Evolutionary conservation across 2,888 invertebrate species (phyloP), one percentile per base, ranked within the genome.

Genomic region (Eupithecia inturbata): DNA sequence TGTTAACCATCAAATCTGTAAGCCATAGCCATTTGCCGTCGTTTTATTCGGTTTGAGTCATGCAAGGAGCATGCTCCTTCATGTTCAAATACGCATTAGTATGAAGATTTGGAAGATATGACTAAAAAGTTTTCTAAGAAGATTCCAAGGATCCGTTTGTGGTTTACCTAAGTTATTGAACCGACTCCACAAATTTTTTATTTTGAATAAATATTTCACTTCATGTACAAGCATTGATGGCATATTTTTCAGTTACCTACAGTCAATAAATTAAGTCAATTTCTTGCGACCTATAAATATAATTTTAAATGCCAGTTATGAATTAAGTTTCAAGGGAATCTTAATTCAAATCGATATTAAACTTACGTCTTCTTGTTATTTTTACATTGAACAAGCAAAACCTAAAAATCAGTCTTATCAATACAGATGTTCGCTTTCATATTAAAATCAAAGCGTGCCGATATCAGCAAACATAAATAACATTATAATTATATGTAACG

Each of bases 391-490:
- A 53, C 22, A 22, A 57, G 36, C 26, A 39, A 14, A 67, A 63
- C 39, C 39, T 41, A 71, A 70, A 74, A 68, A 77, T 80, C 60
- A 63, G 49, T 39, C 74, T 72, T 76, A 73, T 76, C 63, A 45
- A 5, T 68, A 67, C 73, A 71, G n/a, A 76, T 67, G 68, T 70
- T 70, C 68, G 1, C 83, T 86, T 84, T 84, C 84, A 87, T 82
- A 81, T 78, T 68, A 74, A 74, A 69, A 77, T 83, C 85, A 87
- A 92, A 91, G 92, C 82, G 80, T 76, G 78, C 78, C 76, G 80
- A 87, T 92, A 92, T 93, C 93, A 84, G 77, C 77, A 75, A 45
- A 77, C 87, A 91, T 93, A 91, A 91, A 92, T 92, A 87, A 87
- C 80, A 82, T 81, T 81, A 84, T 90, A 92, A 91, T 92, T 91